phyloP scores from a whole-genome alignment of 2,113 vertebrate genomes.

The Mesembrinibis cayennensis region DNA sequence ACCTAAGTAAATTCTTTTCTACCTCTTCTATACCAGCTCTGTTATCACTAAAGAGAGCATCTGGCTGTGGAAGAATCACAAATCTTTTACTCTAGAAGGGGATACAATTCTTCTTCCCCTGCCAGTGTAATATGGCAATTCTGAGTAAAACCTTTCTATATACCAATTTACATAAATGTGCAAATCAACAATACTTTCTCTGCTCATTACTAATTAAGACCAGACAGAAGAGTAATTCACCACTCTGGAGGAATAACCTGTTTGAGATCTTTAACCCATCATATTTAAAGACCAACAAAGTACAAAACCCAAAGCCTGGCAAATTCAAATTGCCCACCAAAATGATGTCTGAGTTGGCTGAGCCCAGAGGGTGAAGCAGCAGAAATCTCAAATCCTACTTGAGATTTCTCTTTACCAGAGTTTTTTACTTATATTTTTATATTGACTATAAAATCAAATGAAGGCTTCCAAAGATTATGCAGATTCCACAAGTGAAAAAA shows the following conservation, averaged over 20 bases:
- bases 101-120: not conserved
- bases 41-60: not conserved
- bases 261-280: not conserved
- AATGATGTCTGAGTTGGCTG: not conserved
- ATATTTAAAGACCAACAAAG: not conserved
- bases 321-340: not conserved
- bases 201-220: not conserved
- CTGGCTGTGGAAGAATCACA: not conserved
- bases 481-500: not conserved
- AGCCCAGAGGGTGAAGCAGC: not conserved
- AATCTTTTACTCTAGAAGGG: not conserved
- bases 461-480: not conserved
- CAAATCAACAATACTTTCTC: not conserved
- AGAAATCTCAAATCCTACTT: not conserved
- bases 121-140: not conserved
- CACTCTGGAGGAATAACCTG: not conserved
- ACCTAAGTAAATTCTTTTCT: not conserved
- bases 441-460: not conserved
- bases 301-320: not conserved
- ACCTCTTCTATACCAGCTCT: not conserved
- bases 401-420: not conserved
- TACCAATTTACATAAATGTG: not conserved
- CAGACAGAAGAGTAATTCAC: not conserved
- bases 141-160: not conserved
- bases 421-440: not conserved